Percentiles rank a stretch among this genome's conserved stretches.
Evolutionary conservation across 2,113 vertebrate genomes (phyloP).

Genomic region (Promerops cafer): DNA sequence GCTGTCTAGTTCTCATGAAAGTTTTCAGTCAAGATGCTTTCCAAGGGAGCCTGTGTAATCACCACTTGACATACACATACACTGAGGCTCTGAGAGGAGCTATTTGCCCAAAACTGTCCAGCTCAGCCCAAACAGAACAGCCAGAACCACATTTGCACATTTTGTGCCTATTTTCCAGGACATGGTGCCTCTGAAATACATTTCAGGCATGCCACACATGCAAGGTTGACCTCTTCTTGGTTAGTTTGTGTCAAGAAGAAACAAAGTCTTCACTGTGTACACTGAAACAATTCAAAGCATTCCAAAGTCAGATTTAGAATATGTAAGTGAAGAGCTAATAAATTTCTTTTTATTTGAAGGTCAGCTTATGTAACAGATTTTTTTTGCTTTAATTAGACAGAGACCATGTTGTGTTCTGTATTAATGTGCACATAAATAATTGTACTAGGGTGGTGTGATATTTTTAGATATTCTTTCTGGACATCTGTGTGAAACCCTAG

Average conservation of each 20-base stretch:
- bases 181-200: not conserved
- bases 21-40: not conserved
- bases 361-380: not conserved
- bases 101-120: not conserved
- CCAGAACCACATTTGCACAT: not conserved
- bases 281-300: not conserved
- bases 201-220: not conserved
- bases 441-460: not conserved
- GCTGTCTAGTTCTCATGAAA: not conserved
- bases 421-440: not conserved
- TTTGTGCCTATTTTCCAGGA: not conserved
- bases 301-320: not conserved
- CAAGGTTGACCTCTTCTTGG: not conserved
- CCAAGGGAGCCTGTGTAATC: not conserved
- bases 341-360: not conserved
- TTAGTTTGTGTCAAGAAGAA: not conserved
- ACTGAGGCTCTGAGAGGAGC: not conserved
- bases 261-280: not conserved
- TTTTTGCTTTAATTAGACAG: not conserved
- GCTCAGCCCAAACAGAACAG: not conserved
- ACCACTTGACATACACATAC: not conserved
- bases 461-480: not conserved
- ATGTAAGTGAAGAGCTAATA: not conserved
- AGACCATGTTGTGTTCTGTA: not conserved
- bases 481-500: not conserved